A percentile compares a stretch with the other conserved stretches of the same genome.
Evolutionary conservation across 1,140 invertebrate genomes (phyloP).

Genomic region (Lordiphosa mommai): DNA sequence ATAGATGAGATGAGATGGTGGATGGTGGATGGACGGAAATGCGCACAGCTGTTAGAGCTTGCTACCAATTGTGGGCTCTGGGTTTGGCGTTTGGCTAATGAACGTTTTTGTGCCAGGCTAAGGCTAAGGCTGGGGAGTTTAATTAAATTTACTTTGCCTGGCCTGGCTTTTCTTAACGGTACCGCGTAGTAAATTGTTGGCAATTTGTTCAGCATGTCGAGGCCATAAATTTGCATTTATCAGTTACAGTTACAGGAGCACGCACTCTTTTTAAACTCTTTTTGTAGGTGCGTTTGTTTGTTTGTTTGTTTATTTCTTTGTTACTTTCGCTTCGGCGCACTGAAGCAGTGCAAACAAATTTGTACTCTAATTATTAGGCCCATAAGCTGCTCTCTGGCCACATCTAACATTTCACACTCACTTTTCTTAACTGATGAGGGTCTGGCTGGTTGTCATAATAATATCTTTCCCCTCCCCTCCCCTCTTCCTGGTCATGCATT

Average conservation of each 20-base stretch:
- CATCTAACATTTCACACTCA: constrained; percentile 59
- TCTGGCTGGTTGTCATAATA: constrained; percentile 38
- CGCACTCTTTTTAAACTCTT: constrained; percentile 26
- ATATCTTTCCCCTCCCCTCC: not conserved
- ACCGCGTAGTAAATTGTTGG: constrained; percentile 57
- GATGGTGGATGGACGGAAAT: constrained; percentile 57
- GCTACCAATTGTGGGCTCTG: constrained; percentile 15
- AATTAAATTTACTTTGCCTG: constrained; percentile 44
- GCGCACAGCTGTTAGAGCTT: constrained; percentile 31
- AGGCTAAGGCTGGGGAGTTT: constrained; percentile 22
- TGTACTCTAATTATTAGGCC: constrained; percentile 66
- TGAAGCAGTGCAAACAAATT: constrained; percentile 60
- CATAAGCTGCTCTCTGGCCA: constrained; percentile 19
- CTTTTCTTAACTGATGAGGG: constrained; percentile 36
- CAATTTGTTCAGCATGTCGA: constrained; percentile 58
- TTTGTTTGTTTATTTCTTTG: constrained; percentile 9
- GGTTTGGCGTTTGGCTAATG: constrained; percentile 33
- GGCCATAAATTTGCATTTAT: constrained; percentile 67
- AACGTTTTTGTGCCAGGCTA: constrained; percentile 30
- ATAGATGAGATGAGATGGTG: constrained; percentile 22
- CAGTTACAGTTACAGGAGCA: constrained; percentile 59
- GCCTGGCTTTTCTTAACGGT: constrained; percentile 42
- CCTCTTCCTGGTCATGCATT: constrained; percentile 40
- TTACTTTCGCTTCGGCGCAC: constrained; percentile 59
- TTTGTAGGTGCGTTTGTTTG: not conserved